Conservation (phyloP, 2,797 vertebrate species). For the Pelochelys cantorii region DNA sequence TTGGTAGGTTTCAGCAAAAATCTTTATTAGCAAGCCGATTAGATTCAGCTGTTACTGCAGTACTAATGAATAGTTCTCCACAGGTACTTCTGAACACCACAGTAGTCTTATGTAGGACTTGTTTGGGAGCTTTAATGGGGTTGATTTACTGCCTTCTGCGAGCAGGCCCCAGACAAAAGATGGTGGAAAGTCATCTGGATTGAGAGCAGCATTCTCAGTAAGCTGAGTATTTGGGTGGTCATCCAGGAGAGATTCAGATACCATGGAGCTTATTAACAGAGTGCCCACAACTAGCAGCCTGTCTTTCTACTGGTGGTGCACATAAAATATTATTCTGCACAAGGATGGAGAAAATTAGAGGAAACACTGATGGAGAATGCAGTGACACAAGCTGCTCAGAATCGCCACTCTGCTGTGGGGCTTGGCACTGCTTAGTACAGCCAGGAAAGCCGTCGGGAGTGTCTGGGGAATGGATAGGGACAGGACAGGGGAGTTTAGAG, state of each 20-base stretch:
- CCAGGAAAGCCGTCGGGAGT: neutral
- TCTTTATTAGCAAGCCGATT: conserved; percentile 54
- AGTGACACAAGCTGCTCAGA: conserved; percentile 67
- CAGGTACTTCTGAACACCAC: neutral
- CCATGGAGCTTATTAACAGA: no score
- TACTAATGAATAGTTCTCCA: neutral
- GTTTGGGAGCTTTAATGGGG: conserved; percentile 30
- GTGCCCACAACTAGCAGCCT: no score
- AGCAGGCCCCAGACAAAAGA: conserved; percentile 64
- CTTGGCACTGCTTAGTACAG: neutral
- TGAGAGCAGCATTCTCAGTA: no score
- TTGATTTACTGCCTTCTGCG: conserved; percentile 73
- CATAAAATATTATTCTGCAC: no score
- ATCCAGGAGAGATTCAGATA: no score
- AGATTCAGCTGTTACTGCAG: conserved; percentile 58
- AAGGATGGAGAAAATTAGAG: no score
- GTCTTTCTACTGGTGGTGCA: no score
- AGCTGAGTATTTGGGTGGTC: no score
- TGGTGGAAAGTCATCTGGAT: conserved; percentile 38
- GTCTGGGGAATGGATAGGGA: neutral
- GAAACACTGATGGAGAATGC: conserved; percentile 51
- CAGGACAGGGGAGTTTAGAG: neutral
- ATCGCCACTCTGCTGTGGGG: conserved; percentile 54
- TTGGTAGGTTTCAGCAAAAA: conserved; percentile 57
- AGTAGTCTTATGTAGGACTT: neutral